Conservation (phyloP, 2,797 vertebrate genomes). For the Glyptemys insculpta region DNA sequence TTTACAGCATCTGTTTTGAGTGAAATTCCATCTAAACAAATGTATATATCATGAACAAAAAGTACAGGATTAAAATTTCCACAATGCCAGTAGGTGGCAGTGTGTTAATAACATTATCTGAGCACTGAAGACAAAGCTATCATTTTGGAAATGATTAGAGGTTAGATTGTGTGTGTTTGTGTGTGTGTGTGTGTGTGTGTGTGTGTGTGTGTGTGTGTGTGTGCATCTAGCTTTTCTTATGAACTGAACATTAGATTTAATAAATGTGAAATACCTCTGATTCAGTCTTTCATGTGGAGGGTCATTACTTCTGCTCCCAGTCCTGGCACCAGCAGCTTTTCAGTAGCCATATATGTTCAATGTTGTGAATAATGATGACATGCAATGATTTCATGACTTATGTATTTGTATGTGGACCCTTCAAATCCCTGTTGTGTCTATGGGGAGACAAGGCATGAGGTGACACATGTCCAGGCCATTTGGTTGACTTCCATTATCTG, state of each 20-base stretch:
- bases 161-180: not conserved
- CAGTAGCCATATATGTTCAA: not conserved
- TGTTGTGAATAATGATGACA: not conserved
- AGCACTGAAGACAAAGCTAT: not conserved
- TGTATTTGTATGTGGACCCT: not conserved
- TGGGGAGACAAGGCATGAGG: not conserved
- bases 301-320: not conserved
- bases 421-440: not conserved
- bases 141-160: not conserved
- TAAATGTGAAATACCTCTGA: not conserved
- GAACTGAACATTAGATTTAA: not conserved
- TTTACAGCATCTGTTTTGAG: not conserved
- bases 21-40: not conserved
- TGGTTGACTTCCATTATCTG: not conserved
- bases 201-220: rapidly evolving
- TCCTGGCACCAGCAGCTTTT: not conserved
- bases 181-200: too few species aligned
- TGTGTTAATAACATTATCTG: not conserved
- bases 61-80: rapidly evolving
- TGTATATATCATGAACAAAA: not conserved
- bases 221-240: not conserved
- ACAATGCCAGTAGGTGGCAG: not conserved
- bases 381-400: not conserved
- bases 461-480: not conserved
- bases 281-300: constrained; percentile 11